Percentiles rank a stretch among this genome's conserved stretches.
Conservation (phyloP, 2,113 vertebrate species). For the Xerus inauris region DNA sequence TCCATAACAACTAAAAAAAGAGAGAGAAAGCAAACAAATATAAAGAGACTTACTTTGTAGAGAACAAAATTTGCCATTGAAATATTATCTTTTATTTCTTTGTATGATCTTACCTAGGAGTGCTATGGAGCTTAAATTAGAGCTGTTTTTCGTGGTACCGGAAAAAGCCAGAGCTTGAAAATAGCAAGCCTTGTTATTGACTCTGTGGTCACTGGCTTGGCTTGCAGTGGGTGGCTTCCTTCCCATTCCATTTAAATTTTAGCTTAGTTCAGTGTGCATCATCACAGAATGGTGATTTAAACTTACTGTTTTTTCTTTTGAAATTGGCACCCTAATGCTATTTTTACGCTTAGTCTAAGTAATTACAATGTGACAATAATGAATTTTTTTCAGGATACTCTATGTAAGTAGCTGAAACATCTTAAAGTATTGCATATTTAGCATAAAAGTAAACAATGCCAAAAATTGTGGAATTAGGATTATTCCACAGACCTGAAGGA, state of each 20-base stretch:
- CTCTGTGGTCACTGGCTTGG: conserved; percentile 85
- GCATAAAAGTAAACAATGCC: conserved; percentile 62
- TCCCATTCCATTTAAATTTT: conserved; percentile 83
- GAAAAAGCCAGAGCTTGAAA: conserved; percentile 86
- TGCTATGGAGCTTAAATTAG: conserved; percentile 82
- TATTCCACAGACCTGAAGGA: conserved; percentile 49
- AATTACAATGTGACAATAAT: conserved; percentile 64
- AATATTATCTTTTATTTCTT: conserved; percentile 42
- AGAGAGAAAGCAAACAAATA: neutral
- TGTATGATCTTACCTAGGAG: conserved; percentile 77
- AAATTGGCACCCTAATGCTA: conserved; percentile 44
- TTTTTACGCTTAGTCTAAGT: conserved; percentile 64
- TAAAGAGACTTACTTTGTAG: neutral
- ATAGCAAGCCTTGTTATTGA: conserved; percentile 84
- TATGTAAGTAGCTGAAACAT: conserved; percentile 20
- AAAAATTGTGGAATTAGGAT: conserved; percentile 51
- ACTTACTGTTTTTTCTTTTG: conserved; percentile 69
- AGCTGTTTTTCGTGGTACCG: conserved; percentile 84
- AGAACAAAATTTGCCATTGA: neutral
- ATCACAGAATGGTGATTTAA: conserved; percentile 72
- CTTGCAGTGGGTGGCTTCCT: conserved; percentile 84
- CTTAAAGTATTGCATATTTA: conserved; percentile 61
- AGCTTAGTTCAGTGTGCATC: conserved; percentile 76
- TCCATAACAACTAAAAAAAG: too few relatives aligned
- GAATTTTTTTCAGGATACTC: conserved; percentile 59